Percentiles rank a stretch among this genome's conserved stretches.
Evolutionary conservation across 2,113 vertebrate species (phyloP).

Genomic region (Callospermophilus lateralis): DNA sequence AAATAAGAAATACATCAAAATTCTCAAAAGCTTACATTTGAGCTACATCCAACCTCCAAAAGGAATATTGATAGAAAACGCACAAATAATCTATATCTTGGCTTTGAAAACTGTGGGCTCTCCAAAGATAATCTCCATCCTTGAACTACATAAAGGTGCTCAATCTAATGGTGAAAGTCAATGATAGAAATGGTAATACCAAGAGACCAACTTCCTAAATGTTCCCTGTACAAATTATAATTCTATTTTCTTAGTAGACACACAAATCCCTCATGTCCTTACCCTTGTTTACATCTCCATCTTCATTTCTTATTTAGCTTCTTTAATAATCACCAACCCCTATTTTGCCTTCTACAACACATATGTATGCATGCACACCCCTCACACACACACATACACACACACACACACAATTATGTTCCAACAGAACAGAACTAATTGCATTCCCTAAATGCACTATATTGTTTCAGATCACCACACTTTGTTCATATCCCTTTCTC

Average conservation of each 20-base stretch:
- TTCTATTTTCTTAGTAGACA: slow-evolving; percentile 35
- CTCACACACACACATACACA: no score
- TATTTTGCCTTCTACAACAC: neutral
- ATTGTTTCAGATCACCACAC: neutral
- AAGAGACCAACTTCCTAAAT: neutral
- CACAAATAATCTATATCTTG: neutral
- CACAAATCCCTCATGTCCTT: neutral
- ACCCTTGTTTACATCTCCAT: neutral
- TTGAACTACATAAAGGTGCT: neutral
- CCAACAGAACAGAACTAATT: neutral
- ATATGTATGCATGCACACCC: rapidly evolving
- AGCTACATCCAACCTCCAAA: neutral
- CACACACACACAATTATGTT: neutral
- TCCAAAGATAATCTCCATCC: neutral
- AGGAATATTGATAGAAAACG: neutral
- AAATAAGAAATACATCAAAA: neutral
- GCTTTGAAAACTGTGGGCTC: neutral
- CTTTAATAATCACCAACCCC: neutral
- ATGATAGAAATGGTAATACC: neutral
- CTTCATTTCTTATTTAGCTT: neutral
- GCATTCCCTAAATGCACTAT: neutral
- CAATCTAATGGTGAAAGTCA: neutral
- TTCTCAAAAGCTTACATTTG: slow-evolving; percentile 27
- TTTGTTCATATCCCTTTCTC: neutral
- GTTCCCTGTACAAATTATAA: neutral